phyloP scores from a whole-genome alignment of 2,113 vertebrate species.

The Brienomyrus brachyistius region DNA sequence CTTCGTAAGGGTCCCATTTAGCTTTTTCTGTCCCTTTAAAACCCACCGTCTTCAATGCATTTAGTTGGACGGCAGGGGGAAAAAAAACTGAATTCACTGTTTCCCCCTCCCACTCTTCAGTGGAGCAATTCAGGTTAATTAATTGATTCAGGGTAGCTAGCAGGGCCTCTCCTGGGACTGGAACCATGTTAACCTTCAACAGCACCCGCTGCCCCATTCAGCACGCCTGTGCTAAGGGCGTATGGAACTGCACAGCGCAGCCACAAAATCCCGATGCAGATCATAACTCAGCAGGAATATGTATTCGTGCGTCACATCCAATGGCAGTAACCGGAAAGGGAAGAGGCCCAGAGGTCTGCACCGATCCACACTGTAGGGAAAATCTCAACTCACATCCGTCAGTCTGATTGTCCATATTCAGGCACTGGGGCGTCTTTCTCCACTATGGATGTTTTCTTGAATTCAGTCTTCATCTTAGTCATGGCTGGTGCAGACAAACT shows the following conservation, averaged over 20 bases:
- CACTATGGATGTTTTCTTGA: not conserved
- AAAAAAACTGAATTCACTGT: not conserved
- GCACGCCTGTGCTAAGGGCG: not conserved
- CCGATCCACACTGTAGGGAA: not conserved
- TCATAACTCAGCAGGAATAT: too few relatives aligned
- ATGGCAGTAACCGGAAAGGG: not conserved
- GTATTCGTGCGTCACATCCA: too few relatives aligned
- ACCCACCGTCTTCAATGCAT: not conserved
- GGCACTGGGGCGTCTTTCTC: not conserved
- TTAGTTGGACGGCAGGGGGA: not conserved
- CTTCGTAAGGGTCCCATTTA: not conserved
- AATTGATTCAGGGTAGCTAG: not conserved
- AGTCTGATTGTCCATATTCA: not conserved
- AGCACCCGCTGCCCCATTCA: not conserved
- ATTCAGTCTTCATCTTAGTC: not conserved
- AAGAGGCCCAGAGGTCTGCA: not conserved
- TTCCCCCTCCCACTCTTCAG: not conserved
- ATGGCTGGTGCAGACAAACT: not conserved
- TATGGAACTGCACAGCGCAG: not conserved
- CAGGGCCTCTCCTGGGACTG: not conserved
- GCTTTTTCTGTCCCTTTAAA: not conserved
- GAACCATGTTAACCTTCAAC: not conserved
- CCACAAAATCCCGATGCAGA: too few relatives aligned
- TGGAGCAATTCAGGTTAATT: slow-evolving; percentile 1
- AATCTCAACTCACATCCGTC: not conserved